phyloP scores from a whole-genome alignment of 2,797 vertebrate species.

The Danionella dracula region DNA sequence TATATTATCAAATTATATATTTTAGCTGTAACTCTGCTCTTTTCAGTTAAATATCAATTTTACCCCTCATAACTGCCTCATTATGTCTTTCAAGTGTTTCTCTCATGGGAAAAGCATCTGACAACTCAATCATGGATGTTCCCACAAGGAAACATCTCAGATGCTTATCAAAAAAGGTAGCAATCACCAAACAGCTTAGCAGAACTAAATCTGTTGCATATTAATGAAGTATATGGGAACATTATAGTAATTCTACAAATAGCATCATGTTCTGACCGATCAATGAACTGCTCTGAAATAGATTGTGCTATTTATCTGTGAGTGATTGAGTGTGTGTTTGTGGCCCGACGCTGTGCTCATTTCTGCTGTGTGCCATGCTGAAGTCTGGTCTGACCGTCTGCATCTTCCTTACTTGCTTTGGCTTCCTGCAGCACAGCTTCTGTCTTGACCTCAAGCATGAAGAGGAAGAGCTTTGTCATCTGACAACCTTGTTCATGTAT shows the following conservation, averaged over 20 bases:
- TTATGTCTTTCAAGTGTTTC: slow-evolving; percentile 24
- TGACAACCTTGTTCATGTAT: slow-evolving; percentile 19
- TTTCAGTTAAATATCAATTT: too few relatives aligned
- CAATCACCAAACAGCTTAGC: not conserved
- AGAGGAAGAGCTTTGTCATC: slow-evolving; percentile 21
- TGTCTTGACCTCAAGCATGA: slow-evolving; percentile 34
- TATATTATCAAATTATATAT: too few relatives aligned
- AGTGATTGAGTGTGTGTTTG: not conserved
- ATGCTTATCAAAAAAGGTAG: slow-evolving; percentile 41
- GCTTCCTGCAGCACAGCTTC: slow-evolving; percentile 38
- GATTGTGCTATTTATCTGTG: too few relatives aligned
- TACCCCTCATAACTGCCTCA: too few relatives aligned
- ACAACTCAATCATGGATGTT: slow-evolving; percentile 43
- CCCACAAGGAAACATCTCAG: slow-evolving; percentile 43
- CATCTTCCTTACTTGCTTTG: slow-evolving; percentile 34
- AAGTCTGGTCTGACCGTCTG: slow-evolving; percentile 37
- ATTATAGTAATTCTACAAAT: not conserved
- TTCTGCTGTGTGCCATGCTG: slow-evolving; percentile 37
- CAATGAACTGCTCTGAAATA: too few relatives aligned
- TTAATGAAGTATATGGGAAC: not conserved
- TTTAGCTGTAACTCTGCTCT: too few relatives aligned
- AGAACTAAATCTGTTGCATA: not conserved
- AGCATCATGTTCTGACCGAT: not conserved
- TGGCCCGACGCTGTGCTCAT: slow-evolving; percentile 27
- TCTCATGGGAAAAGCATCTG: slow-evolving; percentile 39